Evolutionary conservation across 2,113 vertebrate species (phyloP), one percentile per base, ranked within the genome.

Genomic region (Calyptommatus sinebrachiatus): DNA sequence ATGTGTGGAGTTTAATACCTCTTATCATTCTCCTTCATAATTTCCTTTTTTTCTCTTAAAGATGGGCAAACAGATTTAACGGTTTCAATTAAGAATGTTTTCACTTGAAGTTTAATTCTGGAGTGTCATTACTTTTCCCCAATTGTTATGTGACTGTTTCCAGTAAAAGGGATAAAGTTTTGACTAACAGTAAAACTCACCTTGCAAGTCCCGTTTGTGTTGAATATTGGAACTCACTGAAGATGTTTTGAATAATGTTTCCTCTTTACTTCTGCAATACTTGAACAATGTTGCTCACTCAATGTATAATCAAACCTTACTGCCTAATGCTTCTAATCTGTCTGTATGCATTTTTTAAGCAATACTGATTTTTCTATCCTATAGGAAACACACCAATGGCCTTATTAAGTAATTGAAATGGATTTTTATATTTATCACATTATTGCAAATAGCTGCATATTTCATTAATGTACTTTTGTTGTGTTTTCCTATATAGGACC

Each of bases 401-500:
- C 21, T 50, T 80, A 50, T 63, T 63, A 22, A 62, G 71, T 46
- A 71, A 79, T 63, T 79, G 41, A 78, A 78, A 35, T 50, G 4
- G 8, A 63, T 48, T 71, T 71, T 48, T 24, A 28, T 26, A 79
- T 31, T 71, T 72, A 53, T 53, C 78, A 45, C 72, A 63, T 73
- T 65, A 45, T 79, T 80, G 70, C 70, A 72, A 45, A 72, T 79
- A 22, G 65, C 65, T 80, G 70, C 60, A 80, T 46, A 53, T 53
- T 79, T 80, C 61, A 80, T 80, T 80, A 80, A 80, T 73, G 53
- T 65, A 26, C 61, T 80, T 80, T 80, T 80, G 62, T 80, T 80
- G 61, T 80, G 61, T 80, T 80, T 80, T 80, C 60, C 78, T 73
- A 73, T 80, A 80, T 80, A 80, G 78, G 78, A 80, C 60, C 78